A percentile compares a stretch with the other conserved stretches of the same genome.
These are phyloP conservation scores for Rhorus exstirpatorius DNA, from an alignment of 2,888 invertebrate species.

Conservation along the genomic window DNA sequence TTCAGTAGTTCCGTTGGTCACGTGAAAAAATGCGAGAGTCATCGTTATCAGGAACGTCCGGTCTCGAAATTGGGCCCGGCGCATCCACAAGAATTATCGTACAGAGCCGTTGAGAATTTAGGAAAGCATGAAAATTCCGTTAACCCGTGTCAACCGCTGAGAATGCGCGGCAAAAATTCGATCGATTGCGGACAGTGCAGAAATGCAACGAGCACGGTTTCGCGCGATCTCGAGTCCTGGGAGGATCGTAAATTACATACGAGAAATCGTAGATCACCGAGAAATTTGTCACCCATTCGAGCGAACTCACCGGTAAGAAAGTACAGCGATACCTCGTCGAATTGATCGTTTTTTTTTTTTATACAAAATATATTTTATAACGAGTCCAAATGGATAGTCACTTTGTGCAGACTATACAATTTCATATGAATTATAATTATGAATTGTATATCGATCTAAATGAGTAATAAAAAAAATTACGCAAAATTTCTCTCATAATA, in stretches of 20 bases:
- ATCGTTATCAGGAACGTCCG: conserved; percentile 71
- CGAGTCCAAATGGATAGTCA: neutral
- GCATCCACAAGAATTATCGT: conserved; percentile 70
- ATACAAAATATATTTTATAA: neutral
- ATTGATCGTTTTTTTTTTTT: conserved; percentile 59
- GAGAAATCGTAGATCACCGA: conserved; percentile 50
- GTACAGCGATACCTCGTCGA: conserved; percentile 72
- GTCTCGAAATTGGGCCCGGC: conserved; percentile 70
- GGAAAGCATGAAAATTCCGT: conserved; percentile 28
- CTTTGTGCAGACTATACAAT: conserved; percentile 36
- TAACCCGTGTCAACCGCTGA: conserved; percentile 29
- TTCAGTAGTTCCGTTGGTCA: conserved; percentile 75
- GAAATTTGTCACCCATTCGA: conserved; percentile 51
- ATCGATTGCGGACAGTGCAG: conserved; percentile 15
- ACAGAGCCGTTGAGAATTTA: conserved; percentile 48
- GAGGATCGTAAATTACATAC: conserved; percentile 39
- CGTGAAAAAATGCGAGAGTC: conserved; percentile 72
- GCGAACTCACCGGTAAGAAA: conserved; percentile 65
- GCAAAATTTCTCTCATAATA: too few species aligned
- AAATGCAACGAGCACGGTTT: neutral
- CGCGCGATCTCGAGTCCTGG: conserved; percentile 60
- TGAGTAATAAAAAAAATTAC: neutral
- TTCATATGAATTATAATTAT: conserved; percentile 20
- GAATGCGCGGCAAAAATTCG: conserved; percentile 46
- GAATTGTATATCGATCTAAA: conserved; percentile 26